Evolutionary conservation across 2,113 vertebrate species (phyloP).

Genomic region (Xyrauchen texanus): DNA sequence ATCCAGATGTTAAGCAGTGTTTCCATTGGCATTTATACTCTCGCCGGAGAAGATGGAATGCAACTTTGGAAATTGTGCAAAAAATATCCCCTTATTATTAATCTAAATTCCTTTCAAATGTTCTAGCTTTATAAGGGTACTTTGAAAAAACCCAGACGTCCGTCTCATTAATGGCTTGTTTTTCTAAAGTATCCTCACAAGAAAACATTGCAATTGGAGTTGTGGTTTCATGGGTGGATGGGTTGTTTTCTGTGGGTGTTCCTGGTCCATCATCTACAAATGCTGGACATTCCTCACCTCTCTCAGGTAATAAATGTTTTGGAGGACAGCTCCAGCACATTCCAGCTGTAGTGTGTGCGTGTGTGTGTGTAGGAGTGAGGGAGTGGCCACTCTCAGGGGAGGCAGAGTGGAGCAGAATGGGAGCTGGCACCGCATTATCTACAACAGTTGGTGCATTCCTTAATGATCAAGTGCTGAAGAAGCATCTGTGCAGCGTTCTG

Average conservation of each 20-base stretch:
- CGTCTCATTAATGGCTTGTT: conserved; percentile 58
- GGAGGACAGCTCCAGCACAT: conserved; percentile 79
- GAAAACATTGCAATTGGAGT: conserved; percentile 39
- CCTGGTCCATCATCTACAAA: conserved; percentile 66
- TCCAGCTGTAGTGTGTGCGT: conserved; percentile 80
- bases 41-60: conserved; percentile 60
- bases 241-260: conserved; percentile 55
- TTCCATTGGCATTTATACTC: conserved; percentile 64
- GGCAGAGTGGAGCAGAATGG: conserved; percentile 88
- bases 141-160: conserved; percentile 71
- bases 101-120: conserved; percentile 67
- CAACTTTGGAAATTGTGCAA: conserved; percentile 60
- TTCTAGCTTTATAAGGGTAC: conserved; percentile 57
- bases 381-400: conserved; percentile 83
- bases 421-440: conserved; percentile 97
- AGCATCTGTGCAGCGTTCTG: conserved; percentile 84
- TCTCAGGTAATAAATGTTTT: conserved; percentile 74
- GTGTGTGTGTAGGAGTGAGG: conserved; percentile 64
- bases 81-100: conserved; percentile 65
- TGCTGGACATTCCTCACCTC: conserved; percentile 70
- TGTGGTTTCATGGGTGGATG: conserved; percentile 39
- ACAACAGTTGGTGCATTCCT: conserved; percentile 98
- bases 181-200: conserved; percentile 47
- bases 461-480: conserved; percentile 95
- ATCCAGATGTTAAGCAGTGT: conserved; percentile 67